Evolutionary conservation across 2,888 invertebrate species (phyloP), one percentile per base, ranked within the genome.

Genomic region (Drosophila parthenogenetica): DNA sequence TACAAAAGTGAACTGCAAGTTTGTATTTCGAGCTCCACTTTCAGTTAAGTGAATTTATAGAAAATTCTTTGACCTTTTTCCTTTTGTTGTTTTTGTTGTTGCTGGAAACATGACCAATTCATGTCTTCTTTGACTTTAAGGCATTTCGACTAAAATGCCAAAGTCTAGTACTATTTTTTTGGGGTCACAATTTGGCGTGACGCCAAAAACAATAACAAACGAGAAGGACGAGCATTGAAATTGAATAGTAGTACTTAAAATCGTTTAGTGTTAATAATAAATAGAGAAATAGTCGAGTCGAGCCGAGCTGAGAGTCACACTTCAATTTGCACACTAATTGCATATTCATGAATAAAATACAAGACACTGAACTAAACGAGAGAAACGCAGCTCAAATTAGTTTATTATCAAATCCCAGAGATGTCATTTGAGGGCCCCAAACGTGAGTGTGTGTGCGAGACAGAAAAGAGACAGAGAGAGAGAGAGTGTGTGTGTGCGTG

Each of bases 341-440:
- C 80, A 72, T 78, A 78, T 83, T 88, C 86, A 86, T 86, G 89
- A 87, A 89, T 89, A 89, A 86, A 81, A 69, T 62, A 87, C 61
- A 57, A 43, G 77, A 39, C 51, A 42, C 17, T 29, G 50, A 50
- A 57, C 22, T 17, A 54, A 37, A 7, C 25, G 48, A 57, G 60
- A 50, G 59, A 43, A 68, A 65, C 67, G 55, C 68, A 48, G 49
- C 54, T 42, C 69, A 81, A 79, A 81, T 81, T 79, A 76, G 76
- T 79, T 88, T 87, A 88, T 87, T 87, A 83, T 87, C 73, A 88
- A 85, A 79, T 88, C 89, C 87, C 84, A 64, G 74, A 83, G 89
- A 83, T 87, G 87, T 86, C 81, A 85, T 85, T 88, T 72, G 16
- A 22, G 55, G 67, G 22, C 82, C 82, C 79, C 39, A 45, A 73